Evolutionary conservation across 2,888 invertebrate species (phyloP), one percentile per base, ranked within the genome.

Genomic region (Pandemis heparana): DNA sequence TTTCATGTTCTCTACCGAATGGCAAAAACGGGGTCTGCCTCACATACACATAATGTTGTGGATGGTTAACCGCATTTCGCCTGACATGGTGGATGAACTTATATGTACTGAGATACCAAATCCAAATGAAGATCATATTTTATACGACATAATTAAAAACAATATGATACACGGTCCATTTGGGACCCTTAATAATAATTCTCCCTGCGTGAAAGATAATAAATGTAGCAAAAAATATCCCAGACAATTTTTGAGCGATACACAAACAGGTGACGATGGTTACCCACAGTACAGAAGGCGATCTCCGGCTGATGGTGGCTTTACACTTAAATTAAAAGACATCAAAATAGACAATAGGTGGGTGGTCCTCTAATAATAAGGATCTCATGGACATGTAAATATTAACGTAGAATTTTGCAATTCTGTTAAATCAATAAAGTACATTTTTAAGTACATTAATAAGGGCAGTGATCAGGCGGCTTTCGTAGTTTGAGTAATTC

Each of bases 331-430:
- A 10, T 9, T 9, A 18, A n/a, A 60, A 38, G 38, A 14, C 2
- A 12, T 59, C 10, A 32, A 10, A n/a, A 77, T 51, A 5, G 83
- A 83, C 70, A 87, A 87, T 75, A 51, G 78, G 7, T 81, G 79
- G 77, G 80, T 88, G 7, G 87, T 88, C 4, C 87, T 87, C 0
- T 86, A 85, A n/a, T 75, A 87, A 84, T 68, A 80, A 81, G 3
- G 81, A 75, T 56, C 68, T 63, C 70, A 0, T 38, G 71, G 43
- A 82, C 78, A 59, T 90, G 77, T 75, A 77, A 85, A 90, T 71
- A 85, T 90, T n/a, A 90, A 90, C 74, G 82, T 89, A 0, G 87
- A 90, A 78, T 75, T 68, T 10, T 73, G 73, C 32, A 14, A 32
- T 23, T 46, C 63, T 7, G 67, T n/a, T n/a, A n/a, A n/a, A n/a